Evolutionary conservation across 2,113 vertebrate species (phyloP).

Genomic region (Rallus limicola): DNA sequence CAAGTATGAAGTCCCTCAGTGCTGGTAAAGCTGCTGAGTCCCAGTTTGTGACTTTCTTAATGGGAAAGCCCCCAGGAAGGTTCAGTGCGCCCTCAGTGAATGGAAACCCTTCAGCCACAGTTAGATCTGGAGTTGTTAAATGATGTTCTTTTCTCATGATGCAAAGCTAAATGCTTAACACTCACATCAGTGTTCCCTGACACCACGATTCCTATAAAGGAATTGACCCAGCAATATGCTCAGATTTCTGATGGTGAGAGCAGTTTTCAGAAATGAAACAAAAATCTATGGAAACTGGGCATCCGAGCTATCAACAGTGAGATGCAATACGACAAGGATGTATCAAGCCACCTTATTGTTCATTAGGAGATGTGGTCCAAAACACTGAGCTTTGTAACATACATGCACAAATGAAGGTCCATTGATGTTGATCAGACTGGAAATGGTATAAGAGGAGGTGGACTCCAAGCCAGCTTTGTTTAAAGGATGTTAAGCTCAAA

Average conservation of each 20-base stretch:
- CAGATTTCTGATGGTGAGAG: not conserved
- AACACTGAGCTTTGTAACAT: not conserved
- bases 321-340: rapidly evolving
- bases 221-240: not conserved
- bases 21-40: not conserved
- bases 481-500: not conserved
- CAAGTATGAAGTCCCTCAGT: not conserved
- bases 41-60: not conserved
- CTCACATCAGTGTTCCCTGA: not conserved
- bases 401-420: not conserved
- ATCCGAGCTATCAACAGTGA: not conserved
- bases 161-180: not conserved
- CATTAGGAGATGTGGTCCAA: not conserved
- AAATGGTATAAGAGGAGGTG: not conserved
- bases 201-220: not conserved
- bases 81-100: not conserved
- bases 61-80: not conserved
- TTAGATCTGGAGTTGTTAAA: not conserved
- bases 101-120: not conserved
- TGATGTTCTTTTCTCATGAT: not conserved
- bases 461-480: not conserved
- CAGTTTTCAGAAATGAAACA: not conserved
- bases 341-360: not conserved
- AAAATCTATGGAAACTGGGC: not conserved
- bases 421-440: not conserved